These are phyloP conservation scores for Eupithecia pulchellata DNA, from an alignment of 2,888 invertebrate species.

Conservation along the genomic window DNA sequence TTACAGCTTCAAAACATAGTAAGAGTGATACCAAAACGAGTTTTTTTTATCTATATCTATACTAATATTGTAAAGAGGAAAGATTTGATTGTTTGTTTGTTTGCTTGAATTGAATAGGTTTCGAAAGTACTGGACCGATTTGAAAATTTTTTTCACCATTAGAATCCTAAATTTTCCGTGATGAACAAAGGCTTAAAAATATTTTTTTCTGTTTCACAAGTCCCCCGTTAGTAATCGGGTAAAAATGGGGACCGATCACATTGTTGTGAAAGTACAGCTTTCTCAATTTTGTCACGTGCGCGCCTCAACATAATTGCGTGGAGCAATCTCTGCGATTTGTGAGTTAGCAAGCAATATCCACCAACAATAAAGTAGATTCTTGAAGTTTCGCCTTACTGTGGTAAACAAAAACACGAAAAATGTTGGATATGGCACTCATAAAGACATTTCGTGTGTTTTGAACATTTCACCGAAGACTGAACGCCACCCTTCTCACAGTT, in stretches of 20 bases:
- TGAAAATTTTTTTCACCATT: no score
- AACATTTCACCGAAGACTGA: neutral
- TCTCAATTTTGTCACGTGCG: neutral
- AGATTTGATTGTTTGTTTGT: no score
- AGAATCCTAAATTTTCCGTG: no score
- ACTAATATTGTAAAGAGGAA: no score
- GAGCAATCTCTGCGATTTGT: neutral
- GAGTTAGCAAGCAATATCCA: neutral
- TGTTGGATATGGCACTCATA: neutral
- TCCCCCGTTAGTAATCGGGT: neutral
- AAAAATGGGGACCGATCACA: neutral
- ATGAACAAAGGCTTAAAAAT: neutral
- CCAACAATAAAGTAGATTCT: neutral
- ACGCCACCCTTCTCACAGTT: neutral
- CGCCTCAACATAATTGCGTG: neutral
- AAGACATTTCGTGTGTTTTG: neutral
- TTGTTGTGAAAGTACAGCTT: neutral
- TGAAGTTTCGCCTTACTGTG: neutral
- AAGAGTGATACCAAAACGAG: neutral
- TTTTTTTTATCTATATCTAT: no score
- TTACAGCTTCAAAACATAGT: neutral
- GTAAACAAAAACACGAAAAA: neutral
- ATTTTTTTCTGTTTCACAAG: no score
- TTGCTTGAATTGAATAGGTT: no score
- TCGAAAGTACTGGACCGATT: no score